Conservation (phyloP, 2,797 vertebrate genomes). For the Hemibagrus guttatus region DNA sequence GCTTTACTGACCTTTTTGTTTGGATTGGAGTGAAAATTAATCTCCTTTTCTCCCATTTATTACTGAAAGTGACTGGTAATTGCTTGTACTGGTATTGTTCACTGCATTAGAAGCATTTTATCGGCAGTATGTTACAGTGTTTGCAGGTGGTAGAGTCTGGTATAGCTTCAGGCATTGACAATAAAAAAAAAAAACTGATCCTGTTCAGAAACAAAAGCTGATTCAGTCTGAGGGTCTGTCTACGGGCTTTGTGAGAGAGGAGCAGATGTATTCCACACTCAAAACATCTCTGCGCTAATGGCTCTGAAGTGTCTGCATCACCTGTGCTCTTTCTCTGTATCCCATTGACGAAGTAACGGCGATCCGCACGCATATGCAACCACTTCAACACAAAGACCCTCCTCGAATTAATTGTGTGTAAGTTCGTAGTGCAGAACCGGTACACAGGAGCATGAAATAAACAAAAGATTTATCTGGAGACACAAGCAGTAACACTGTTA, state of each 20-base stretch:
- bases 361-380: slow-evolving; percentile 5
- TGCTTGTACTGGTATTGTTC: neutral
- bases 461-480: slow-evolving; percentile 11
- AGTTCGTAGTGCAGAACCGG: neutral
- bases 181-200: neutral
- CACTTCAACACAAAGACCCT: slow-evolving; percentile 34
- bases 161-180: neutral
- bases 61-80: slow-evolving; percentile 14
- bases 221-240: slow-evolving; percentile 23
- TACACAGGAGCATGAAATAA: neutral
- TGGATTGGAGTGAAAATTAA: neutral
- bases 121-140: neutral
- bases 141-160: slow-evolving; percentile 19
- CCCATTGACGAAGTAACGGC: slow-evolving; percentile 11
- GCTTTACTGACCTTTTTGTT: slow-evolving; percentile 20
- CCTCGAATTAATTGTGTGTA: slow-evolving; percentile 3
- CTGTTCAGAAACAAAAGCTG: slow-evolving; percentile 43
- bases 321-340: slow-evolving; percentile 22
- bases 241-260: neutral
- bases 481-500: neutral
- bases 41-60: neutral
- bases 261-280: slow-evolving; percentile 25
- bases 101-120: slow-evolving; percentile 19
- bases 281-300: slow-evolving; percentile 37
- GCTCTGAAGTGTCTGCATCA: slow-evolving; percentile 41